Evolutionary conservation across 2,797 vertebrate genomes (phyloP).

Genomic region (Pelobates cultripes): DNA sequence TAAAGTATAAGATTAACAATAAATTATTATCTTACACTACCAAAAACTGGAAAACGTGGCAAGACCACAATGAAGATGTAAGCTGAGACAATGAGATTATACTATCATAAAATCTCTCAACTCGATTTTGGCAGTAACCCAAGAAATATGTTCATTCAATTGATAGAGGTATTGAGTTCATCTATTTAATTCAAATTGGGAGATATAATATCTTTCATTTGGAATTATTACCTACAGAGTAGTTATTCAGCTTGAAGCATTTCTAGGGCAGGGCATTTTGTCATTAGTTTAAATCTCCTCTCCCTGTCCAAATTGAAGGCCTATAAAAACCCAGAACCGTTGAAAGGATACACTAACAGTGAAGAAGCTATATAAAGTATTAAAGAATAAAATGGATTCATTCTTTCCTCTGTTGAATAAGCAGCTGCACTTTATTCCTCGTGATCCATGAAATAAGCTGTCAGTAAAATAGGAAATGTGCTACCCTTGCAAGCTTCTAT

Average conservation of each 20-base stretch:
- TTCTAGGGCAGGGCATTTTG: constrained; percentile 67
- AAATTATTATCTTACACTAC: constrained; percentile 13
- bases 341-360: constrained; percentile 60
- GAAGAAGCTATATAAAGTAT: constrained; percentile 72
- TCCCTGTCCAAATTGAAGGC: constrained; percentile 71
- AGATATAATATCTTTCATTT: constrained; percentile 68
- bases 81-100: constrained; percentile 9
- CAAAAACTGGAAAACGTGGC: constrained; percentile 25
- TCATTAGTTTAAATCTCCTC: constrained; percentile 75
- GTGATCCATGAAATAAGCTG: constrained; percentile 86
- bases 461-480: constrained; percentile 75
- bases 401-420: constrained; percentile 77
- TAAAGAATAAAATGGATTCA: constrained; percentile 74
- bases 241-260: constrained; percentile 72
- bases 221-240: constrained; percentile 69
- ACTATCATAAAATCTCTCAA: not conserved
- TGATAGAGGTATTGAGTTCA: constrained; percentile 50
- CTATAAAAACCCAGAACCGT: constrained; percentile 68
- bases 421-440: constrained; percentile 76
- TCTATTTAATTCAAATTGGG: constrained; percentile 67
- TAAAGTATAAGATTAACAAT: constrained; percentile 29
- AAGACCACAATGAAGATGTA: constrained; percentile 24
- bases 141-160: constrained; percentile 59
- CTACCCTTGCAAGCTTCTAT: constrained; percentile 20
- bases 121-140: constrained; percentile 46